Evolutionary conservation across 2,888 invertebrate genomes (phyloP).

Genomic region (Meiosimyza decipiens): DNA sequence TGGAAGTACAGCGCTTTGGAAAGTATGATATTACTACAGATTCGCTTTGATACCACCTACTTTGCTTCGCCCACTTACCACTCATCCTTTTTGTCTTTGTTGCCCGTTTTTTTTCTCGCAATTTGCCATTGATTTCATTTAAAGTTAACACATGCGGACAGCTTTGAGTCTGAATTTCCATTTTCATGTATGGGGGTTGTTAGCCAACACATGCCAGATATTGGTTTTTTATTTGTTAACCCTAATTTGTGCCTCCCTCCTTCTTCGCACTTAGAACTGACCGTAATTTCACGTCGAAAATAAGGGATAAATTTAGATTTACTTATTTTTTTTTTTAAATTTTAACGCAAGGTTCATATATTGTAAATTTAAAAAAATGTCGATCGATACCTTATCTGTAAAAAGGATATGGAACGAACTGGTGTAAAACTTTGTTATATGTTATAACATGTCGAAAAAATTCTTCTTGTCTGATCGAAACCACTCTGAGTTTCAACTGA

Average conservation of each 20-base stretch:
- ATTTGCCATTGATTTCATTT: constrained; percentile 27
- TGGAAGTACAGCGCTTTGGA: background rate
- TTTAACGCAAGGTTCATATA: no score
- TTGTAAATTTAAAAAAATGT: no score
- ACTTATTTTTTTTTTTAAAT: no score
- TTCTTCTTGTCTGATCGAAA: no score
- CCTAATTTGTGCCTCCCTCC: background rate
- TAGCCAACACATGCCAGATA: background rate
- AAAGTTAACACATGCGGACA: constrained; percentile 25
- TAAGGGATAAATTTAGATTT: constrained; percentile 7
- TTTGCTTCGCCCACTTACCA: background rate
- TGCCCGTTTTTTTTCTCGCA: background rate
- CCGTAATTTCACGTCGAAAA: constrained; percentile 5
- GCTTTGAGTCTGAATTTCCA: constrained; percentile 16
- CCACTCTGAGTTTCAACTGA: no score
- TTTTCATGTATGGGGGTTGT: background rate
- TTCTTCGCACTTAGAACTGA: background rate
- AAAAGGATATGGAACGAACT: no score
- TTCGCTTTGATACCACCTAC: background rate
- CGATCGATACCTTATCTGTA: no score
- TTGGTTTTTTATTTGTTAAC: constrained; percentile 3
- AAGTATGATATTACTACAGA: background rate
- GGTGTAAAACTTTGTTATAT: no score
- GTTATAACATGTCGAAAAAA: no score
- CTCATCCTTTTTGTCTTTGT: background rate